Evolutionary conservation across 2,113 vertebrate species (phyloP).

Genomic region (Formicarius rufipectus): DNA sequence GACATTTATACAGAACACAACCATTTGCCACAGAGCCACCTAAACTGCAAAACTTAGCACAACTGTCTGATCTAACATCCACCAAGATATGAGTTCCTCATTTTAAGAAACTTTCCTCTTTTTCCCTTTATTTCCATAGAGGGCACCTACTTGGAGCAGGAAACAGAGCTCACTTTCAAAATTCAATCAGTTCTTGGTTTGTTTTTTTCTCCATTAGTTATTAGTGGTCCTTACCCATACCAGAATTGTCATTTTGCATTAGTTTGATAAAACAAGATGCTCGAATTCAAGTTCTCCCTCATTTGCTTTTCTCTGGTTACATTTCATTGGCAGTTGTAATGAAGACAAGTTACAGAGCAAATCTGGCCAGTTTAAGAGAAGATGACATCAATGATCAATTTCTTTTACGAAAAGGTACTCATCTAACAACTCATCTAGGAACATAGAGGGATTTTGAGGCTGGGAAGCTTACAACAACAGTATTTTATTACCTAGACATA

Average conservation of each 20-base stretch:
- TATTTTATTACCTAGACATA: conserved; percentile 90
- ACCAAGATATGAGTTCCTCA: neutral
- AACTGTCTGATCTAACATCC: accelerated
- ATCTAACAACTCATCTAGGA: neutral
- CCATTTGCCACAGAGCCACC: neutral
- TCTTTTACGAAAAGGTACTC: neutral
- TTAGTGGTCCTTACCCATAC: neutral
- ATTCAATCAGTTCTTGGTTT: neutral
- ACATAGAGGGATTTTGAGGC: neutral
- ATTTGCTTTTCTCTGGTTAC: neutral
- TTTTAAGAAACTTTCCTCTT: neutral
- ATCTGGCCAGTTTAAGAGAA: neutral
- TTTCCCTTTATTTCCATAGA: neutral
- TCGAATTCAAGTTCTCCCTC: neutral
- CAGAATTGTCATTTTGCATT: neutral
- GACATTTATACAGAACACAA: neutral
- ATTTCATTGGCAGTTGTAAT: neutral
- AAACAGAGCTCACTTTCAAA: neutral
- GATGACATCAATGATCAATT: neutral
- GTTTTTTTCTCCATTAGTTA: neutral
- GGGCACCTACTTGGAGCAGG: neutral
- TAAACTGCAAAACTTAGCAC: neutral
- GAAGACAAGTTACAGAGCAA: neutral
- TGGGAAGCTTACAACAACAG: neutral
- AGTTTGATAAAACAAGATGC: neutral